Percentiles rank a stretch among this genome's conserved stretches.
phyloP scores from a whole-genome alignment of 30 jellyfish, hydroid and myxozoan genomes.

The Pelagia noctiluca region DNA sequence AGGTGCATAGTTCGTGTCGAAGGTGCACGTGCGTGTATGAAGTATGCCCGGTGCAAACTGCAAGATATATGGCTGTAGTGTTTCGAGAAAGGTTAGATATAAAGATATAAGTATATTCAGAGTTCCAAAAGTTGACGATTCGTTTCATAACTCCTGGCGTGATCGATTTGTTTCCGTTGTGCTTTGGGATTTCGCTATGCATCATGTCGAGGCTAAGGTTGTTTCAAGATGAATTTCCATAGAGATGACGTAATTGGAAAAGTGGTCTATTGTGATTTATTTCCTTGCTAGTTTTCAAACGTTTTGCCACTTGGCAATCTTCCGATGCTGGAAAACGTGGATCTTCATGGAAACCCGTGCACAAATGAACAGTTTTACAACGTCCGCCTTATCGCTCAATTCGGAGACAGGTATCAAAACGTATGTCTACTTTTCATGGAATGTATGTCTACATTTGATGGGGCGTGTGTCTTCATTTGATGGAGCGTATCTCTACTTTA shows the following conservation, averaged over 20 bases:
- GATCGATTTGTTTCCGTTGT: not conserved
- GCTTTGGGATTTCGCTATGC: not conserved
- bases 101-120: not conserved
- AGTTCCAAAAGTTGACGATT: not conserved
- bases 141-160: not conserved
- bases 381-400: conserved; percentile 79
- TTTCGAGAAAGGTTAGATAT: not conserved
- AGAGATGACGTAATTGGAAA: too few species aligned
- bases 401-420: conserved; percentile 75
- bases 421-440: too few species aligned
- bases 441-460: too few species aligned
- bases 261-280: too few species aligned
- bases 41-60: not conserved
- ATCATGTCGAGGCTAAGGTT: too few species aligned
- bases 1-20: not conserved
- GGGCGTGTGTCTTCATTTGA: too few species aligned
- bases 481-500: too few species aligned
- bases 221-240: too few species aligned
- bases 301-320: conserved; percentile 77
- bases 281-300: conserved; percentile 71
- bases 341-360: conserved; percentile 78
- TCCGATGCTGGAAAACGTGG: conserved; percentile 71
- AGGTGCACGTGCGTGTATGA: not conserved
- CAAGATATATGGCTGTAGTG: not conserved
- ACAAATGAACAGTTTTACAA: conserved; percentile 59